Conservation (phyloP, 64 coral and sea anemone species). For the Pocillopora verrucosa region DNA sequence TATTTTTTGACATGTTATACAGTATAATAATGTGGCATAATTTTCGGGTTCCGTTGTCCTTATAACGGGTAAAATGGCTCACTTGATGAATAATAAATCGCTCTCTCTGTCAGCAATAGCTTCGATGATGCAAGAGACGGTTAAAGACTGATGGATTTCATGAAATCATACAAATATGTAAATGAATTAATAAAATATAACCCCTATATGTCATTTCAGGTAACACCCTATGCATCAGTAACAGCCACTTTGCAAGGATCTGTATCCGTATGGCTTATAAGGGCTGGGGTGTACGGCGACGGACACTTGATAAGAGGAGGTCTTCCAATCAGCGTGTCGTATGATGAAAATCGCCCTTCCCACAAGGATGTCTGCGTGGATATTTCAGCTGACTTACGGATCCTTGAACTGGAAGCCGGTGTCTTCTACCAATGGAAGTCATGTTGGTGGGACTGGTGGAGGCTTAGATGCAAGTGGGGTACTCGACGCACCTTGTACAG, state of each 20-base stretch:
- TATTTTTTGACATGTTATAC: constrained; percentile 7
- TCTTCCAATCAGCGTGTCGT: constrained; percentile 32
- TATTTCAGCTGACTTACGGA: background rate
- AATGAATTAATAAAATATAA: background rate
- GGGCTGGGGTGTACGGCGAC: constrained; percentile 27
- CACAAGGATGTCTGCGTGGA: background rate
- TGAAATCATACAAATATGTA: background rate
- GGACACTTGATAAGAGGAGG: constrained; percentile 14
- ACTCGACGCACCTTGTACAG: background rate
- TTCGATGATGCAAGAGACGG: background rate
- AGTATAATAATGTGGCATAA: background rate
- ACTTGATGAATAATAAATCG: too few species aligned
- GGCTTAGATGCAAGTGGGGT: background rate
- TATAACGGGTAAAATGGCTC: too few species aligned
- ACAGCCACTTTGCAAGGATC: constrained; percentile 21
- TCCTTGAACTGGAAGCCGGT: constrained; percentile 6
- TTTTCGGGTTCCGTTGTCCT: too few species aligned
- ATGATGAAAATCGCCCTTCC: background rate
- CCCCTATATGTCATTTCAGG: background rate
- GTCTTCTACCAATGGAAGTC: constrained; percentile 35
- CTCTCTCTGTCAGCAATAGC: background rate
- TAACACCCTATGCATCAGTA: constrained; percentile 10
- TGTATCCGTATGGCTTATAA: background rate
- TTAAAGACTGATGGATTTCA: background rate
- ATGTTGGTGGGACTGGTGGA: background rate